phyloP scores from a whole-genome alignment of 2,888 invertebrate genomes.

The Teleogryllus oceanicus region DNA sequence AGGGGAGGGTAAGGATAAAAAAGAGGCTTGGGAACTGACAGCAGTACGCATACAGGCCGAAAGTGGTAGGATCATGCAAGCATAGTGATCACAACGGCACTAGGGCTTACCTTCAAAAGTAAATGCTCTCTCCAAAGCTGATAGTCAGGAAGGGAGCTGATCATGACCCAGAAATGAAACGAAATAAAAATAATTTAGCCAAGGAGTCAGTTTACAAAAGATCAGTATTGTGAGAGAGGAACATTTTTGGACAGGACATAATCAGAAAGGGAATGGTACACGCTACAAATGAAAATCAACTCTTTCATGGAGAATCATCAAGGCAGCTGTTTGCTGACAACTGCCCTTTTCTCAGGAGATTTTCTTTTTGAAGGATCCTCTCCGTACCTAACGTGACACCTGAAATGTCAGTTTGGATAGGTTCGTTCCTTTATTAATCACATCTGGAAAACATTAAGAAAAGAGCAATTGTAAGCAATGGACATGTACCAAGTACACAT shows the following conservation, averaged over 20 bases:
- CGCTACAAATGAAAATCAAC: background rate
- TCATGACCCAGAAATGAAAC: conserved; percentile 52
- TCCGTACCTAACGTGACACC: conserved; percentile 11
- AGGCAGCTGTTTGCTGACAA: conserved; percentile 18
- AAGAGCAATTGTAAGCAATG: background rate
- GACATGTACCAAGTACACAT: conserved; percentile 2
- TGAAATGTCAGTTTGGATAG: background rate
- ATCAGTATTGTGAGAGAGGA: conserved; percentile 20
- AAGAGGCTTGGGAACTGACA: too few relatives aligned
- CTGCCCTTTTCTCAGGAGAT: conserved; percentile 7
- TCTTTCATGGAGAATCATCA: background rate
- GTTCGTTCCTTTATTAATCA: background rate
- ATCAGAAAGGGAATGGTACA: background rate
- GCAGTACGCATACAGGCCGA: too few relatives aligned
- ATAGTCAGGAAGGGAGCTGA: conserved; percentile 52
- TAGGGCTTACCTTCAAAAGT: conserved; percentile 51
- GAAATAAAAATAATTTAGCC: conserved; percentile 44
- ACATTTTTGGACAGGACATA: background rate
- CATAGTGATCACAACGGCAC: background rate
- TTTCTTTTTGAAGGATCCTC: conserved; percentile 11
- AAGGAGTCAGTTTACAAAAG: conserved; percentile 32
- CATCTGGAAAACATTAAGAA: conserved; percentile 18
- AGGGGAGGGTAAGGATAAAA: too few relatives aligned
- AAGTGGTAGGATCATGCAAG: background rate
- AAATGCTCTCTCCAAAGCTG: conserved; percentile 52